Evolutionary conservation across 2,113 vertebrate genomes (phyloP).

Genomic region (Bostrychus sinensis): DNA sequence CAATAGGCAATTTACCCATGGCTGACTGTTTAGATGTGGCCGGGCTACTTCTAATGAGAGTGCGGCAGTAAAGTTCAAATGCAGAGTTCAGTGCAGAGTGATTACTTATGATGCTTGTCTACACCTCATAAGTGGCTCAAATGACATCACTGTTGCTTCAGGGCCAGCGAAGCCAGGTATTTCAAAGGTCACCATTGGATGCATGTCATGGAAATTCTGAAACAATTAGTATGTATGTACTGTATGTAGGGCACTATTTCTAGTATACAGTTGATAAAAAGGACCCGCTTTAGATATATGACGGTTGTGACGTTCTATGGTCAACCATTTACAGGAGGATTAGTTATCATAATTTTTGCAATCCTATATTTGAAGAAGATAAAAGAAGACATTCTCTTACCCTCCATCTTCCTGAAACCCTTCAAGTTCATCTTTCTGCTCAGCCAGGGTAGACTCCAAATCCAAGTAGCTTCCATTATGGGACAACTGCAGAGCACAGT

Average conservation of each 20-base stretch:
- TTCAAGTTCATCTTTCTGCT: slow-evolving; percentile 93
- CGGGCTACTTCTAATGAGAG: slow-evolving; percentile 39
- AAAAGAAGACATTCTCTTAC: slow-evolving; percentile 78
- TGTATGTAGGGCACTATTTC: slow-evolving; percentile 22
- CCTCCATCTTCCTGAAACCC: slow-evolving; percentile 95
- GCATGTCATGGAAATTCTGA: slow-evolving; percentile 49
- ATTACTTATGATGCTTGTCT: slow-evolving; percentile 54
- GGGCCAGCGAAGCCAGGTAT: slow-evolving; percentile 48
- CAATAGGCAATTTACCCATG: slow-evolving; percentile 23
- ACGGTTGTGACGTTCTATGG: background rate
- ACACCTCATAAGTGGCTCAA: slow-evolving; percentile 45
- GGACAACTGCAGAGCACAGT: slow-evolving; percentile 93
- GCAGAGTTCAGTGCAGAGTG: slow-evolving; percentile 45
- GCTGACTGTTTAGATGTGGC: slow-evolving; percentile 24
- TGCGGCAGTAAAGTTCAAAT: slow-evolving; percentile 41
- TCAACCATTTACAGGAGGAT: background rate
- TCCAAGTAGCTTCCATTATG: slow-evolving; percentile 96
- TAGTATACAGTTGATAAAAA: slow-evolving; percentile 14
- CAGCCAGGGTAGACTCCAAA: slow-evolving; percentile 92
- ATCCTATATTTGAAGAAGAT: no score
- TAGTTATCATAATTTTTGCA: background rate
- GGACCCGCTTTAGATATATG: background rate
- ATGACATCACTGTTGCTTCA: slow-evolving; percentile 64
- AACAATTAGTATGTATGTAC: slow-evolving; percentile 30
- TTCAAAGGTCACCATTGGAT: slow-evolving; percentile 43